Evolutionary conservation across 2,113 vertebrate genomes (phyloP), one percentile per base, ranked within the genome.

Genomic region (Epinephelus fuscoguttatus): DNA sequence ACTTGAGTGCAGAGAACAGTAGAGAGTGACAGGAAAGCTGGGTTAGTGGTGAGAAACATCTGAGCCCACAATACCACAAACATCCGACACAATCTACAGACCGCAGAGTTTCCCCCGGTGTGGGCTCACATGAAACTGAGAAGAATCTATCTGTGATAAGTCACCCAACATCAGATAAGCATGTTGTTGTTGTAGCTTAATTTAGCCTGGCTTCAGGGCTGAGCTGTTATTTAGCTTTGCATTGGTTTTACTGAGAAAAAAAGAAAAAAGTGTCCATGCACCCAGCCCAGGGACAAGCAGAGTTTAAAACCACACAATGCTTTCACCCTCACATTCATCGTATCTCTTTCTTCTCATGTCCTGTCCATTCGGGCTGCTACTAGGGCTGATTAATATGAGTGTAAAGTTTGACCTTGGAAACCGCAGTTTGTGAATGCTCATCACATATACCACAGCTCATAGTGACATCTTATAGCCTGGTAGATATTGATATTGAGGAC

Each of bases 141-240:
- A 14, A 70, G 68, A 61, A 59, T 18, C 8, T 18, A 0, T 19
- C 12, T 21, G 42, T 42, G 68, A 68, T 40, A 53, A 78, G 69
- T 85, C 67, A 15, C 15, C 18, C 27, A 2, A 2, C 25, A 67
- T 85, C 78, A 72, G 82, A 87, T 82, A 69, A 84, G 42, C 13
- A 3, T 23, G 72, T 11, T 74, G 61, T 11, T 74, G 61, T 62
- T n/a, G 42, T 21, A 40, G 55, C 49, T 71, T 77, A 25, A 69
- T 63, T 72, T 69, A 63, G 63, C 19, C 55, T 4, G 6, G 66
- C 56, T 77, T 52, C 5, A 62, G 15, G 70, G 10, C 50, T 19
- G 8, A 81, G 64, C 33, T 18, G 21, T 60, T 71, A 83, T 86
- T 79, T 27, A 1, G 17, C n/a, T 42, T 3, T 49, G 40, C 53